A percentile compares a stretch with the other conserved stretches of the same genome.
Conservation (phyloP, 2,797 vertebrate genomes). For the Urophycis tenuis region DNA sequence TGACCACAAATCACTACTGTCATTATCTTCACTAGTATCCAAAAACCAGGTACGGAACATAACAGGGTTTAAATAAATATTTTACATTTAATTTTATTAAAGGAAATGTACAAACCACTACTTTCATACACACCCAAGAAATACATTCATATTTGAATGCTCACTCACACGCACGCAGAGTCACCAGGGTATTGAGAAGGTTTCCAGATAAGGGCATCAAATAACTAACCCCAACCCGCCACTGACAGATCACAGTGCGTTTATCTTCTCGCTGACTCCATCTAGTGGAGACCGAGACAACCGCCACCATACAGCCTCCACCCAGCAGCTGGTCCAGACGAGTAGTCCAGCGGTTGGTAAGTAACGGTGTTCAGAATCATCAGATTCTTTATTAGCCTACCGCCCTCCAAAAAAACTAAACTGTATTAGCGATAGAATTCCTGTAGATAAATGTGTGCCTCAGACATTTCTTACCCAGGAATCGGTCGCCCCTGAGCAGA, state of each 20-base stretch:
- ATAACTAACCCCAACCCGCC: too few species aligned
- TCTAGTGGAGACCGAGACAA: background rate
- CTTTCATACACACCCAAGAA: too few species aligned
- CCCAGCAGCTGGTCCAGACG: background rate
- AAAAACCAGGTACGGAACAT: background rate
- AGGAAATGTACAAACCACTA: background rate
- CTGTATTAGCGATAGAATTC: background rate
- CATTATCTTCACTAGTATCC: background rate
- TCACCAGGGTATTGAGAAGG: too few species aligned
- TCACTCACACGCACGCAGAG: too few species aligned
- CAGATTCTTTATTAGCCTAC: background rate
- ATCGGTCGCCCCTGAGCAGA: too few species aligned
- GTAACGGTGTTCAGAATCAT: background rate
- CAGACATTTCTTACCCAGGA: too few species aligned
- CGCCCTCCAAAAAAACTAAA: background rate
- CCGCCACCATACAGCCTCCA: background rate
- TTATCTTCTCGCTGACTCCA: background rate
- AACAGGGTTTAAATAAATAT: background rate
- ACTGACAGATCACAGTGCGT: too few species aligned
- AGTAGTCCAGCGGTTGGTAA: background rate
- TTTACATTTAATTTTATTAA: background rate
- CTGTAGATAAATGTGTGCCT: too few species aligned
- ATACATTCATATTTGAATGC: too few species aligned
- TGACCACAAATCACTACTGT: background rate
- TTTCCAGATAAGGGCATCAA: too few species aligned